phyloP scores from a whole-genome alignment of 1,140 invertebrate species.

The Zaprionus ghesquierei region DNA sequence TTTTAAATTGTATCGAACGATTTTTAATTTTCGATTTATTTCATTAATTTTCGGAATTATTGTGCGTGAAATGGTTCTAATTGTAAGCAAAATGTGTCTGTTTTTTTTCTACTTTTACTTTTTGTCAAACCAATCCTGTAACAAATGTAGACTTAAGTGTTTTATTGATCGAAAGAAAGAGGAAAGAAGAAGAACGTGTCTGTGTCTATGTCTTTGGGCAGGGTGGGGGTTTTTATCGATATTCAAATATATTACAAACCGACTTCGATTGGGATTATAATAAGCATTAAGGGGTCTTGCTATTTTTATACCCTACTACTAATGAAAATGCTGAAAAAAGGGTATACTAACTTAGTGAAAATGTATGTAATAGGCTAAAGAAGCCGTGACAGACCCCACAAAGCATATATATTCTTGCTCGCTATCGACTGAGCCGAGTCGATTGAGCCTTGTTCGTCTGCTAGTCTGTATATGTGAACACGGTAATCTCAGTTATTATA shows the following conservation, averaged over 20 bases:
- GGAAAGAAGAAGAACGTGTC: slow-evolving; percentile 37
- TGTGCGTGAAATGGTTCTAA: slow-evolving; percentile 28
- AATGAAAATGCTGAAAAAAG: too few species aligned
- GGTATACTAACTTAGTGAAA: too few species aligned
- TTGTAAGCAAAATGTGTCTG: slow-evolving; percentile 22
- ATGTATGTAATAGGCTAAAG: too few species aligned
- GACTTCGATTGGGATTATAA: not conserved
- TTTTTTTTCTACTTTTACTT: slow-evolving; percentile 22
- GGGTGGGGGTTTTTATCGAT: not conserved
- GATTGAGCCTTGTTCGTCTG: too few species aligned
- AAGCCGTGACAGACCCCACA: too few species aligned
- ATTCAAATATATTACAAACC: not conserved
- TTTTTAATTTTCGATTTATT: not conserved
- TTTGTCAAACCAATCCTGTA: slow-evolving; percentile 52
- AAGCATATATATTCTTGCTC: too few species aligned
- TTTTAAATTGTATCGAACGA: slow-evolving; percentile 10
- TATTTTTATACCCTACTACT: too few species aligned
- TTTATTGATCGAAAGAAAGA: slow-evolving; percentile 67
- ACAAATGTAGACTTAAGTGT: slow-evolving; percentile 73
- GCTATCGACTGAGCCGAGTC: too few species aligned
- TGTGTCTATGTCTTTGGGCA: not conserved
- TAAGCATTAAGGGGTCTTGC: too few species aligned
- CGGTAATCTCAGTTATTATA: too few species aligned
- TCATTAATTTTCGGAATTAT: slow-evolving; percentile 8
- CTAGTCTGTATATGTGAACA: too few species aligned